A percentile compares a stretch with the other conserved stretches of the same genome.
Conservation (phyloP, 2,888 invertebrate genomes). For the Seira ritae region DNA sequence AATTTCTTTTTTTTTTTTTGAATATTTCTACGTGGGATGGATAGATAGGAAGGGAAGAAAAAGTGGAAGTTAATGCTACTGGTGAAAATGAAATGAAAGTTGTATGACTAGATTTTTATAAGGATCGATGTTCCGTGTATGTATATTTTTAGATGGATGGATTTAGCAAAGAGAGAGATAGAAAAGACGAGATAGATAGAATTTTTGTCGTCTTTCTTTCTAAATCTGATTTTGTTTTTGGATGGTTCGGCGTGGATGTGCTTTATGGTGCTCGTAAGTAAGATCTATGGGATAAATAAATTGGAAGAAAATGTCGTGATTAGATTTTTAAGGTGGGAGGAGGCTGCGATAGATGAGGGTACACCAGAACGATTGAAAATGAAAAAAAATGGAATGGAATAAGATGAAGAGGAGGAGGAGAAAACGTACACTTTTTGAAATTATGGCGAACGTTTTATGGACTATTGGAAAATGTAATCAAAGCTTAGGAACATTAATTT, state of each 20-base stretch:
- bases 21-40: not conserved
- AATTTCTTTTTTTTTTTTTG: constrained; percentile 54
- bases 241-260: constrained; percentile 52
- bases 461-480: too few relatives aligned
- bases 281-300: constrained; percentile 66
- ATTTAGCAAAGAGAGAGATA: constrained; percentile 8
- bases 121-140: not conserved
- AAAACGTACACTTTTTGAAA: not conserved
- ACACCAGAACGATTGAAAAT: constrained; percentile 29
- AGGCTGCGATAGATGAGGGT: not conserved
- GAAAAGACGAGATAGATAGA: constrained; percentile 29
- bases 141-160: not conserved
- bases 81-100: constrained; percentile 40
- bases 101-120: not conserved
- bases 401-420: not conserved
- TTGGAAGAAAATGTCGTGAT: constrained; percentile 66
- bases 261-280: constrained; percentile 64
- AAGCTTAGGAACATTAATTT: too few relatives aligned
- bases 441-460: not conserved
- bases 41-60: constrained; percentile 28
- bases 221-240: constrained; percentile 16
- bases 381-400: constrained; percentile 35
- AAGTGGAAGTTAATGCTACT: constrained; percentile 5
- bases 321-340: constrained; percentile 56
- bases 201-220: constrained; percentile 28